Evolutionary conservation across 2,113 vertebrate genomes (phyloP).

Genomic region (Marmota flaviventris): DNA sequence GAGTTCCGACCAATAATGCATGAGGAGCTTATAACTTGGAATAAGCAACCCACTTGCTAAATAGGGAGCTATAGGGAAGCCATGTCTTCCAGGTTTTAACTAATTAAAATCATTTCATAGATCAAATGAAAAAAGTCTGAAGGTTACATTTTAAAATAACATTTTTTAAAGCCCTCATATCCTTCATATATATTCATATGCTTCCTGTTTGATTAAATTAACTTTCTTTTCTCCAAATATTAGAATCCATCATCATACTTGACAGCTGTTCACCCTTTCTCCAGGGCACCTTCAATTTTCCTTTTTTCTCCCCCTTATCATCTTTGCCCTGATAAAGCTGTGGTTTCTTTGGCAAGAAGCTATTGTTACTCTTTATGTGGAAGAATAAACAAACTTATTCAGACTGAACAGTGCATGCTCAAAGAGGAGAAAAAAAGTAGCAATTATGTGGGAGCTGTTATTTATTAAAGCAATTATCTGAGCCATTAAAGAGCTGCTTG

Average conservation of each 20-base stretch:
- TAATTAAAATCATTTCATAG: background rate
- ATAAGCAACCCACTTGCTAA: background rate
- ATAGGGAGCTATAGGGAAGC: conserved; percentile 15
- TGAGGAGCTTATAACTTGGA: background rate
- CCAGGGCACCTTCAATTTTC: background rate
- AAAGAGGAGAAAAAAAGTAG: background rate
- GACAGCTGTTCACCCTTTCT: background rate
- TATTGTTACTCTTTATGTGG: background rate
- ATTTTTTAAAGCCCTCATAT: conserved; percentile 8
- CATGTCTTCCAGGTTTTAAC: background rate
- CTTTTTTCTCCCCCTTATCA: background rate
- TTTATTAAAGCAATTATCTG: conserved; percentile 56
- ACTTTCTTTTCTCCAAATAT: background rate
- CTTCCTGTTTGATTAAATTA: conserved; percentile 44
- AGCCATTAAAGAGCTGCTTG: conserved; percentile 49
- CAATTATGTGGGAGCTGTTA: conserved; percentile 37
- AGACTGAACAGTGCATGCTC: conserved; percentile 26
- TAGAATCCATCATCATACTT: background rate
- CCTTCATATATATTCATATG: background rate
- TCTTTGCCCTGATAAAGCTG: conserved; percentile 46
- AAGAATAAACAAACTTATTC: conserved; percentile 42
- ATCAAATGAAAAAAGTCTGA: background rate
- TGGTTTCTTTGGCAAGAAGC: conserved; percentile 48
- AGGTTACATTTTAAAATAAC: background rate
- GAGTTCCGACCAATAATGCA: conserved; percentile 32